Evolutionary conservation across 1,140 invertebrate species (phyloP).

Genomic region (Pararge aegeria): DNA sequence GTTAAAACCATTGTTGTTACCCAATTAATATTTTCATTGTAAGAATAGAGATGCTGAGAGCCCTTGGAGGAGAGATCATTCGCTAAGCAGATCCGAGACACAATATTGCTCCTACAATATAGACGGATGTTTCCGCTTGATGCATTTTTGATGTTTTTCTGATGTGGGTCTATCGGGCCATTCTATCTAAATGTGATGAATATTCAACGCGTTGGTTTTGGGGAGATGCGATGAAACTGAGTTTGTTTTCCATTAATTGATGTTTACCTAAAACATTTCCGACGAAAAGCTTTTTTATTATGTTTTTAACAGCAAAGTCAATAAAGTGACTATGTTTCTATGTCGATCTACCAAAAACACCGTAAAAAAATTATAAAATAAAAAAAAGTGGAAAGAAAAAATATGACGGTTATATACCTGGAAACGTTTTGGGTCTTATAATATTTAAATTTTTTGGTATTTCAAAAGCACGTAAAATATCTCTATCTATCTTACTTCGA

Average conservation of each 20-base stretch:
- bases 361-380: no score
- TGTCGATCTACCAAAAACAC: no score
- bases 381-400: no score
- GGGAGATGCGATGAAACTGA: conserved; percentile 50
- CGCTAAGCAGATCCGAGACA: conserved; percentile 44
- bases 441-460: no score
- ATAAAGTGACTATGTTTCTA: no score
- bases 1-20: conserved; percentile 8
- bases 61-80: conserved; percentile 3
- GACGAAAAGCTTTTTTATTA: neutral
- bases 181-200: conserved; percentile 78
- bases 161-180: conserved; percentile 77
- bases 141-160: conserved; percentile 80
- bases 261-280: conserved; percentile 18
- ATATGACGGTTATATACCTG: no score
- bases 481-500: no score
- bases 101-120: conserved; percentile 74
- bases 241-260: conserved; percentile 38
- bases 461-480: no score
- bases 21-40: conserved; percentile 20
- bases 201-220: conserved; percentile 70
- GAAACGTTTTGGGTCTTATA: no score
- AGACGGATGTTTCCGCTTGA: conserved; percentile 77
- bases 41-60: conserved; percentile 8
- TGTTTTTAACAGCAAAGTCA: no score